Percentiles rank a stretch among this genome's conserved stretches.
Evolutionary conservation across 2,888 invertebrate genomes (phyloP).

Genomic region (Erebia aethiops): DNA sequence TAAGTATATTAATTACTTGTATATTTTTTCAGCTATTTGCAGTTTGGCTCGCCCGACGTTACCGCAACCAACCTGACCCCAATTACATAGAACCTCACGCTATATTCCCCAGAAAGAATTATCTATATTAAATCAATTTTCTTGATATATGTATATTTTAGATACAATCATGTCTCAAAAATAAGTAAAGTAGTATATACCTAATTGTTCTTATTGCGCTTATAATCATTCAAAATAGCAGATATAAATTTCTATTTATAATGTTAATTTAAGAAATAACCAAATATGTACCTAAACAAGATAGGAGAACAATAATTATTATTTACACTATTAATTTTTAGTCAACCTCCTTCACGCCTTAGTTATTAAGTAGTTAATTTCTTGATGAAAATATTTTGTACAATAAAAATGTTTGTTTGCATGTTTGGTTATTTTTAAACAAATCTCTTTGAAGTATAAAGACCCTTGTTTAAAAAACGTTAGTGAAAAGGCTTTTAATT

Average conservation of each 20-base stretch:
- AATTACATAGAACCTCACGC: conserved; percentile 88
- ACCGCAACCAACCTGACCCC: conserved; percentile 91
- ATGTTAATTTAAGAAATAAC: not conserved
- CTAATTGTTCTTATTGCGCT: not conserved
- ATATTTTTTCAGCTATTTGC: conserved; percentile 87
- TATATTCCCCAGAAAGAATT: conserved; percentile 85
- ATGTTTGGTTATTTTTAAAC: conserved; percentile 10
- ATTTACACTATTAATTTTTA: too few relatives aligned
- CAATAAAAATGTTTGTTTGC: conserved; percentile 2
- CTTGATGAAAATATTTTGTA: not conserved
- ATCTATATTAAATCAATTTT: conserved; percentile 66
- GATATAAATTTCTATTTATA: not conserved
- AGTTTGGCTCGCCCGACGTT: conserved; percentile 90
- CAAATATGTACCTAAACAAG: conserved; percentile 17
- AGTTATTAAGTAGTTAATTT: too few relatives aligned
- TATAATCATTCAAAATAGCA: not conserved
- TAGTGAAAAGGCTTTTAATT: conserved; percentile 3
- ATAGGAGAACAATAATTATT: too few relatives aligned
- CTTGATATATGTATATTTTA: conserved; percentile 27
- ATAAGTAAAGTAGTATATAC: not conserved
- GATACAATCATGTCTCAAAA: conserved; percentile 16
- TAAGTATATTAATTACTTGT: not conserved
- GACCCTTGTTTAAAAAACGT: not conserved
- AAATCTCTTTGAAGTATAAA: conserved; percentile 1
- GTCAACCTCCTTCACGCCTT: too few relatives aligned